Evolutionary conservation across 2,888 invertebrate genomes (phyloP).

Genomic region (Cataglyphis altisquamis): DNA sequence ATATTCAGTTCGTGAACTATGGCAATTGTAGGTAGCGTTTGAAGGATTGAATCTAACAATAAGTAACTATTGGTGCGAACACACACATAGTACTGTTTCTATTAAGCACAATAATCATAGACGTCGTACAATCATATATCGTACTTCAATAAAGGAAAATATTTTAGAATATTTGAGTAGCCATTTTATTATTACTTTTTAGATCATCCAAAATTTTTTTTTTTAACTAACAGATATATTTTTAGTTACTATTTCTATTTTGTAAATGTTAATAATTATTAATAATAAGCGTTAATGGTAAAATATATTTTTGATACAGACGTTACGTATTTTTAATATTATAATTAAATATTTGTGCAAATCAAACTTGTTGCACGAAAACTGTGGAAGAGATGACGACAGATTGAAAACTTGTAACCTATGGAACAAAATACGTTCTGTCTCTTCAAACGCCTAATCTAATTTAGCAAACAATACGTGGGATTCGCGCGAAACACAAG

Average conservation of each 20-base stretch:
- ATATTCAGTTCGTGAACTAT: slow-evolving; percentile 9
- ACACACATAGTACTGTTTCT: neutral
- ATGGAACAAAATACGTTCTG: slow-evolving; percentile 35
- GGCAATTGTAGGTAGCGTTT: slow-evolving; percentile 34
- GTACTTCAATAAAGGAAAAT: neutral
- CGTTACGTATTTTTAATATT: neutral
- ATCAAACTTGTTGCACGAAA: neutral
- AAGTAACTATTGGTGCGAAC: slow-evolving; percentile 6
- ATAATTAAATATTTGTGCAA: slow-evolving; percentile 3
- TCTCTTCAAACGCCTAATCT: slow-evolving; percentile 66
- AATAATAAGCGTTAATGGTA: neutral
- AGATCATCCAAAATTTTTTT: neutral
- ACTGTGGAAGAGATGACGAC: slow-evolving; percentile 1
- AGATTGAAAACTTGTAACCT: slow-evolving; percentile 11
- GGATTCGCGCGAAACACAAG: slow-evolving; percentile 68
- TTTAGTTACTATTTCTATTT: neutral
- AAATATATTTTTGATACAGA: neutral
- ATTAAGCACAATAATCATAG: neutral
- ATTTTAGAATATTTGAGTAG: neutral
- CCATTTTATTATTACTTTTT: neutral
- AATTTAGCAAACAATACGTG: slow-evolving; percentile 71
- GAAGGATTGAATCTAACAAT: slow-evolving; percentile 22
- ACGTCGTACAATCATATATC: neutral
- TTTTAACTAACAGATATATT: no score
- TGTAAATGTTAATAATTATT: neutral